Base-by-base conservation (phyloP, 2,888 invertebrate species). In the Salticus scenicus region DNA sequence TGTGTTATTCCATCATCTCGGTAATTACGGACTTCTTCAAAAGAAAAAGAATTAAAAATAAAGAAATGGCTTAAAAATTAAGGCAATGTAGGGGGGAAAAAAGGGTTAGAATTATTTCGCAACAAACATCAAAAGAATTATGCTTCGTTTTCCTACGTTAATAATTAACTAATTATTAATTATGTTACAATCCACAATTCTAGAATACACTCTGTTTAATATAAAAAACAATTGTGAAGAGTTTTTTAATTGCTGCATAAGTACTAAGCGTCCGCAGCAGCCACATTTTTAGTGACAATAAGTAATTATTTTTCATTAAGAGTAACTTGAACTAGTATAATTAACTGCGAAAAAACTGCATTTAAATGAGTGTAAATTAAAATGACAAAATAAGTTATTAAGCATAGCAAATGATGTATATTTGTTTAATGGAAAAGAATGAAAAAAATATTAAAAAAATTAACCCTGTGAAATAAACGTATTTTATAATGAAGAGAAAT, bases 111-210 rank as follows among this genome's bases (percentile, higher is more conserved):
- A 47, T 47, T 47, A 47, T 47, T 47, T 2, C 47, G n/a, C 24
- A 24, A 24, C 57, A 24, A 24, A 57, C 57, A 57, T 57, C 57
- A 57, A 57, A 57, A 57, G 57, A 57, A 57, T 57, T 57, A 57
- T 12, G 57, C 57, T 57, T 20, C 57, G 57, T 57, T 57, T 57
- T 57, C 57, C 57, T 57, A 57, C 57, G 57, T 24, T 57, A 57
- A 57, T 57, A 82, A 83, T 72, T 83, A 83, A 83, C 76, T 83
- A 83, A 83, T 83, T 83, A 83, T 71, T 83, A 64, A 80, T 80
- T 80, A 72, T 83, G 80, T 83, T 83, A 67, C 75, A 75, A 70
- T 82, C 71, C 76, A 76, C 71, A 83, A 76, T 67, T 67, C 67
- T 31, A 33, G 57, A 67, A 67, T 14, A 42, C 70, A 42, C 42